Percentiles rank a stretch among this genome's conserved stretches.
These are phyloP conservation scores for Bembecia ichneumoniformis DNA, from an alignment of 2,888 invertebrate species.

Conservation along the genomic window DNA sequence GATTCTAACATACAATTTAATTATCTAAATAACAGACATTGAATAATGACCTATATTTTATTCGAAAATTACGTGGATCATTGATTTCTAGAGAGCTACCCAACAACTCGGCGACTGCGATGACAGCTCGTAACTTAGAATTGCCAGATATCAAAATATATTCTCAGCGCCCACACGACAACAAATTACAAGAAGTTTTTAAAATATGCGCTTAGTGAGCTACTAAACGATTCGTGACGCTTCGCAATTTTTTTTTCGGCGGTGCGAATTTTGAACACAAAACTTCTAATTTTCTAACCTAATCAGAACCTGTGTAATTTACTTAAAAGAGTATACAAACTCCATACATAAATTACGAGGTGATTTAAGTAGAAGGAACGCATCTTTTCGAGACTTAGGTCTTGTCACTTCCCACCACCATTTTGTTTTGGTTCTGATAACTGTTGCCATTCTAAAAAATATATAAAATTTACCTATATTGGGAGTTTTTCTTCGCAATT, in stretches of 20 bases:
- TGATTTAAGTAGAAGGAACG: conserved; percentile 71
- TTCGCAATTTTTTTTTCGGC: conserved; percentile 39
- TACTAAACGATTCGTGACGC: conserved; percentile 43
- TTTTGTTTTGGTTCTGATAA: conserved; percentile 60
- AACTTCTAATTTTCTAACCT: conserved; percentile 54
- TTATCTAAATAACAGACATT: conserved; percentile 29
- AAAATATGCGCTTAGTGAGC: conserved; percentile 18
- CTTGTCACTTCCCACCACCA: conserved; percentile 65
- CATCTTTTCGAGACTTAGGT: conserved; percentile 32
- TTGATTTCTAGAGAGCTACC: conserved; percentile 39
- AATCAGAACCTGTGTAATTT: conserved; percentile 74
- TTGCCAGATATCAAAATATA: neutral
- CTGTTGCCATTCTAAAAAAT: conserved; percentile 37
- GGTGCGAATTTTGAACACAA: conserved; percentile 47
- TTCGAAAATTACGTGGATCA: conserved; percentile 10
- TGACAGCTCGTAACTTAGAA: neutral
- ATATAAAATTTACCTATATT: conserved; percentile 11
- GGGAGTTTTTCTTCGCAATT: conserved; percentile 1
- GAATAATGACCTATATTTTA: conserved; percentile 20
- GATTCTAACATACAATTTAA: conserved; percentile 49
- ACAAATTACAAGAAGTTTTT: conserved; percentile 9
- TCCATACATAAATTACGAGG: conserved; percentile 70
- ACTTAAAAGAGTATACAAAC: conserved; percentile 42
- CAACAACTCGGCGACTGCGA: neutral
- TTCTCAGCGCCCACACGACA: conserved; percentile 1